Base-by-base conservation (phyloP, 2,113 vertebrate genomes). In the Myocastor coypus region DNA sequence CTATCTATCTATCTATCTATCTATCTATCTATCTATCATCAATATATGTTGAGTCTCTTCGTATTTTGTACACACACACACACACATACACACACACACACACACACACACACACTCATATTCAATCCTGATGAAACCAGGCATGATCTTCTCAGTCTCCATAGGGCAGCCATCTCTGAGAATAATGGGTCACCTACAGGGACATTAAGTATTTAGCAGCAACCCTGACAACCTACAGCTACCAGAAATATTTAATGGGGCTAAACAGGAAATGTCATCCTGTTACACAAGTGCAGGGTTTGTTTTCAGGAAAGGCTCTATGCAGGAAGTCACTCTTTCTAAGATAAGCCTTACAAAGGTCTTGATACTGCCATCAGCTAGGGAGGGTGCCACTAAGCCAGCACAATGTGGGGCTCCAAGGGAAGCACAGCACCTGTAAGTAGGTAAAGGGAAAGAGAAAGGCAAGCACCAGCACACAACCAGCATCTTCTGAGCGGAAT, bases 171-270 rank as follows among this genome's bases (percentile, higher is more conserved):
- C 59, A 9, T 93, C 87, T 93, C 87, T 87, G 80, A 96, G 81
- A 93, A 94, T 93, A 94, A 93, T 89, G 87, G 66, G 81, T 94
- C 40, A 83, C 92, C 95, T 95, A 78, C 57, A 81, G 83, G 24
- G 91, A 93, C 55, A 94, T 96, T 92, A 92, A 89, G 92, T 87
- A 93, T 92, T 97, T 94, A 96, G 91, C 88, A 95, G 91, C 57
- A 95, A 71, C 94, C 77, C 37, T 11, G 78, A 77, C n/a, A 84
- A 81, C 88, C 32, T 59, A 24, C 50, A 83, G 81, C 87, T 69
- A 83, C 95, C 78, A 30, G 80, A 42, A 63, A 68, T 83, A 73
- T 50, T 94, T 97, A 94, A 83, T 86, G 92, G 80, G 71, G 75
- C 75, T 90, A 87, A 63, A 86, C 63, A 95, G 96, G 77, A 92